These are phyloP conservation scores for Oscheius myriophilus DNA, from an alignment of 2,888 invertebrate species.

Conservation along the genomic window DNA sequence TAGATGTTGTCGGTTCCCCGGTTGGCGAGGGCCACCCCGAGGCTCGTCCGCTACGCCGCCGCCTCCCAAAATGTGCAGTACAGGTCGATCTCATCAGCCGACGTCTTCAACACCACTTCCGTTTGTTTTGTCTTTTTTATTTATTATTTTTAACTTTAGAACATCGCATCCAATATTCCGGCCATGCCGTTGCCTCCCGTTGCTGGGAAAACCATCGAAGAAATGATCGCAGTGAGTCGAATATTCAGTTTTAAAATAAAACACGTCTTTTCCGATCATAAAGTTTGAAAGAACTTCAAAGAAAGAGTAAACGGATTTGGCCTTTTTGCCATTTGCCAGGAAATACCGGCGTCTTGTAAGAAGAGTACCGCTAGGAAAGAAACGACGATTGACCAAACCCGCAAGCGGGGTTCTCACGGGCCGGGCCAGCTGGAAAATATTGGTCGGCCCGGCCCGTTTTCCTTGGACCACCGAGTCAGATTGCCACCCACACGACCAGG, in stretches of 20 bases:
- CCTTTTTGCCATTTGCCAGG: too few species aligned
- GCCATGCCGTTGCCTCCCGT: slow-evolving; percentile 44
- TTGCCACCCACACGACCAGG: too few species aligned
- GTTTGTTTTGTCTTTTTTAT: slow-evolving; percentile 11
- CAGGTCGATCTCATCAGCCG: slow-evolving; percentile 39
- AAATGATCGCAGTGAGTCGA: slow-evolving; percentile 36
- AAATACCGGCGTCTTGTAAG: too few species aligned
- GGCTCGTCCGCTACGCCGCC: slow-evolving; percentile 13
- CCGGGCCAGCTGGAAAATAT: too few species aligned
- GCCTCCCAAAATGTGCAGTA: slow-evolving; percentile 14
- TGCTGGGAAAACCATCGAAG: slow-evolving; percentile 40
- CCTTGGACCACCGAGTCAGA: too few species aligned
- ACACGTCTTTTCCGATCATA: background rate
- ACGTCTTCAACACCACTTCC: slow-evolving; percentile 43
- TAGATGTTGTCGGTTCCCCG: slow-evolving; percentile 49
- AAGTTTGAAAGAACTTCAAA: too few species aligned
- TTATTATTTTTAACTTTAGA: slow-evolving; percentile 11
- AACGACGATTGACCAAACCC: too few species aligned
- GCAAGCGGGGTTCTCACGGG: too few species aligned
- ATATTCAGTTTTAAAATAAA: background rate
- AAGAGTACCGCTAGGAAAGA: too few species aligned
- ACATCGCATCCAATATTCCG: slow-evolving; percentile 34
- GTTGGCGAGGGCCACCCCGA: slow-evolving; percentile 25
- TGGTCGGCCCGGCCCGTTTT: too few species aligned
- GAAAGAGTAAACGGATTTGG: too few species aligned